Evolutionary conservation across 1,140 invertebrate genomes (phyloP).

Genomic region (Pseudomyrmex sp.): DNA sequence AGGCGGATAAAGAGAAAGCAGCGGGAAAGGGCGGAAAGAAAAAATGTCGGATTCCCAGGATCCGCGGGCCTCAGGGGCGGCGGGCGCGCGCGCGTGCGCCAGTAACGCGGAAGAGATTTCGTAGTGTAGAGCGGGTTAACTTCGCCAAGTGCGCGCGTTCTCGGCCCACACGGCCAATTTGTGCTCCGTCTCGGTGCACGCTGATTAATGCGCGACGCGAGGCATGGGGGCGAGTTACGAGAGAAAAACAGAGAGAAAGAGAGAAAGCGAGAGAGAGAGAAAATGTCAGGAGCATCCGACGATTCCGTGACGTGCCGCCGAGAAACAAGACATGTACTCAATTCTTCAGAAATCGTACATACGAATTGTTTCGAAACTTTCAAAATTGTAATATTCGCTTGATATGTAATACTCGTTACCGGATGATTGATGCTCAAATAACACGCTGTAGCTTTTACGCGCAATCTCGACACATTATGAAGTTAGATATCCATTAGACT

Average conservation of each 20-base stretch:
- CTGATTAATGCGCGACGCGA: constrained; percentile 48
- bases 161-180: constrained; percentile 46
- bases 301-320: too few species aligned
- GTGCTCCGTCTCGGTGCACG: constrained; percentile 39
- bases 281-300: neutral
- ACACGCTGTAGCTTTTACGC: neutral
- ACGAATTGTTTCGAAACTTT: neutral
- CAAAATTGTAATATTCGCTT: constrained; percentile 1
- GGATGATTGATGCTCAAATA: neutral
- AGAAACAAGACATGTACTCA: too few species aligned
- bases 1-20: constrained; percentile 79
- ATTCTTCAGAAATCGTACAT: neutral
- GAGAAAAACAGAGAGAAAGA: neutral
- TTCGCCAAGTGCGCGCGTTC: constrained; percentile 30
- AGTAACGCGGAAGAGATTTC: constrained; percentile 75
- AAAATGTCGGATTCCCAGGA: constrained; percentile 80
- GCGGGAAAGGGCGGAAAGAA: constrained; percentile 66
- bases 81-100: constrained; percentile 35
- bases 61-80: constrained; percentile 64
- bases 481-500: neutral
- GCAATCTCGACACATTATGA: neutral
- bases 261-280: constrained; percentile 5
- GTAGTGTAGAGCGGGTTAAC: constrained; percentile 22
- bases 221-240: constrained; percentile 28
- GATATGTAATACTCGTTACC: too few species aligned